Base-by-base conservation (phyloP, 2,113 vertebrate genomes). In the Amphilophus citrinellus region DNA sequence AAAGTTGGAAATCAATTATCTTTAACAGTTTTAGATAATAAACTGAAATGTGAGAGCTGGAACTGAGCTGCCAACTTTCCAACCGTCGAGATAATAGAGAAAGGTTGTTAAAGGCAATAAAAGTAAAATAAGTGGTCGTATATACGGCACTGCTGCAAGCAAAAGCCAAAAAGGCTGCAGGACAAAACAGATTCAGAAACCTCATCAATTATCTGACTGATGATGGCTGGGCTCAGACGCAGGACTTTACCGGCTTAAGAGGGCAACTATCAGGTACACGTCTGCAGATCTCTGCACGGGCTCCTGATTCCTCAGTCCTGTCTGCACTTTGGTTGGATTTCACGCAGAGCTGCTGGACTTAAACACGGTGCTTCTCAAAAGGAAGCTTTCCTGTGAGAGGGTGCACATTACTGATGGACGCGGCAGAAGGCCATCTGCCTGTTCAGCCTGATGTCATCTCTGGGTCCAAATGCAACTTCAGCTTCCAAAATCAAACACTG, bases 1-100 rank as follows among this genome's bases (percentile, higher is more conserved):
- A 83, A 81, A 58, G 37, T 32, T 56, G 32, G 10, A 86, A 83
- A 83, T 85, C 62, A 65, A 83, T 80, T 68, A 83, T 87, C 68
- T 73, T 27, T 15, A 61, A 80, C 68, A 76, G 50, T 62, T 85
- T 27, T 13, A 62, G 42, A 68, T 77, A 66, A 84, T 82, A 65
- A 60, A 65, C 15, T 44, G 5, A 59, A 63, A 85, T 42, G 39
- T 37, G 68, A 42, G 42, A 60, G 68, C 66, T 1, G 42, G 8
- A 61, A 65, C 44, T 61, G 63, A 84, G 39, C 58, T 22, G 6
- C 58, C 11, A 7, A 66, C 47, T 24, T n/a, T 42, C 32, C 14
- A 63, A 39, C 71, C 56, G 61, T 60, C 57, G 17, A 65, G 50
- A 53, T 73, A 73, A 73, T 56, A 73, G 24, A 73, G 66, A 56